These are phyloP conservation scores for Pangasius larnaudii DNA, from an alignment of 2,797 vertebrate species.

Conservation along the genomic window DNA sequence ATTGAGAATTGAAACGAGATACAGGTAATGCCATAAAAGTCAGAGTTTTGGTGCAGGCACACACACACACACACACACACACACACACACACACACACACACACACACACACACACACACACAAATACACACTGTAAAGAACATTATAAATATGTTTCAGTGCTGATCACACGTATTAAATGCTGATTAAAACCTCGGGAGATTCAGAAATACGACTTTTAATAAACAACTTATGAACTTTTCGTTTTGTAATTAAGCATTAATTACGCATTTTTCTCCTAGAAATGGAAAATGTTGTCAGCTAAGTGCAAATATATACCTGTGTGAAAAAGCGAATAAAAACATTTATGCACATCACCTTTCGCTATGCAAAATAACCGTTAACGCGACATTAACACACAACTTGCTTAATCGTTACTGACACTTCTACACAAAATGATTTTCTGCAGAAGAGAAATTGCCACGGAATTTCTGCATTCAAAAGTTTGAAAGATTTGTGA, in stretches of 20 bases:
- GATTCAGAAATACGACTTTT: not conserved
- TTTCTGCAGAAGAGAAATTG: not conserved
- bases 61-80: conserved; percentile 17
- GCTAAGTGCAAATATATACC: not conserved
- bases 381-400: not conserved
- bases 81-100: conserved; percentile 24
- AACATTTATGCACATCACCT: not conserved
- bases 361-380: not conserved
- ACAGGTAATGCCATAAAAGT: not conserved
- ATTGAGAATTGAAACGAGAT: not conserved
- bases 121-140: not conserved
- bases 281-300: not conserved
- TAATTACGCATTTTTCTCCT: not conserved
- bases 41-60: conserved; percentile 2
- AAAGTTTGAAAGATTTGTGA: not conserved
- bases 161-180: not conserved
- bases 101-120: not conserved
- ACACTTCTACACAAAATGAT: not conserved
- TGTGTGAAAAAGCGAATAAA: not conserved
- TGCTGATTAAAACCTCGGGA: not conserved
- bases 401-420: not conserved
- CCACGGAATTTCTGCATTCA: not conserved
- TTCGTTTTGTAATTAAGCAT: not conserved
- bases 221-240: not conserved
- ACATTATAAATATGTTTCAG: not conserved